These are phyloP conservation scores for Pluvianellus socialis DNA, from an alignment of 2,113 vertebrate species.

Conservation along the genomic window DNA sequence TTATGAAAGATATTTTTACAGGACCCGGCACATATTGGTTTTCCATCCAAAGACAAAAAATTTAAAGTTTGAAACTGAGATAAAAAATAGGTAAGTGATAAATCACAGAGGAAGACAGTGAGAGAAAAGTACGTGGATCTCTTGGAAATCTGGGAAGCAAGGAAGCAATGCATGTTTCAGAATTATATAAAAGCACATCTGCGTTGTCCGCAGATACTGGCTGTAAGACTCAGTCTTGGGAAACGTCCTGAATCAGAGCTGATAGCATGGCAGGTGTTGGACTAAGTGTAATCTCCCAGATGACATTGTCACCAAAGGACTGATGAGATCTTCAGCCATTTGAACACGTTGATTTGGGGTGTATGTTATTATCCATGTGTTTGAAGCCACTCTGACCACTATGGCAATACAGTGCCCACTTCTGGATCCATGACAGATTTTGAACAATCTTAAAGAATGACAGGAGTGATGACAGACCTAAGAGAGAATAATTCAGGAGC, in stretches of 20 bases:
- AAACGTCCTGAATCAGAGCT: not conserved
- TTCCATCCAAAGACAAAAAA: not conserved
- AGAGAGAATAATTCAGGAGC: not conserved
- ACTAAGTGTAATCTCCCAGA: not conserved
- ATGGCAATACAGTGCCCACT: not conserved
- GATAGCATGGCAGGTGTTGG: not conserved
- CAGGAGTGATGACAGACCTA: not conserved
- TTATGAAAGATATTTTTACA: not conserved
- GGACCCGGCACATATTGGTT: not conserved
- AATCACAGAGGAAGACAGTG: not conserved
- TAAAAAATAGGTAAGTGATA: not conserved
- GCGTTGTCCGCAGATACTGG: not conserved
- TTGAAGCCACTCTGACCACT: not conserved
- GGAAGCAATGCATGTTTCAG: not conserved
- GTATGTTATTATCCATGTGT: not conserved
- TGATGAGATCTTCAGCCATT: not conserved
- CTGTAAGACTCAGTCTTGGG: not conserved
- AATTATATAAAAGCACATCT: not conserved
- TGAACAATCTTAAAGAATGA: not conserved
- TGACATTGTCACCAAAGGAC: not conserved
- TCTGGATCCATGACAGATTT: not conserved
- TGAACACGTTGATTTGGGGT: not conserved
- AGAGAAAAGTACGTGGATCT: not conserved
- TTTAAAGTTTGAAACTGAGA: not conserved
- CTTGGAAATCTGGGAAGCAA: not conserved